Evolutionary conservation across 2,113 vertebrate genomes (phyloP).

Genomic region (Numenius arquata): DNA sequence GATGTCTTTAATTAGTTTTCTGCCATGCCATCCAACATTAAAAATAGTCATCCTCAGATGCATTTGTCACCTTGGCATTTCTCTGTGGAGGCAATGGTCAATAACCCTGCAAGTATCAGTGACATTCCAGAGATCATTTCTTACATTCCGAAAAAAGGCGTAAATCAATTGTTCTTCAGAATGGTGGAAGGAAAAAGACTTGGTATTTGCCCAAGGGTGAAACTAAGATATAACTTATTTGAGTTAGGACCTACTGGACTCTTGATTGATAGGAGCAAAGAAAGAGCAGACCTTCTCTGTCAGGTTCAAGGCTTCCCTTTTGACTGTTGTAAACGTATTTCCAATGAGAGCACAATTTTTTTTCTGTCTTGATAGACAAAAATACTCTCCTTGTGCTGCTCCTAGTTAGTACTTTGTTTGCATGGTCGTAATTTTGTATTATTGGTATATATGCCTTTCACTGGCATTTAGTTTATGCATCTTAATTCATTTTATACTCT

Average conservation of each 20-base stretch:
- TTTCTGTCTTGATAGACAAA: neutral
- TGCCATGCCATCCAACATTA: neutral
- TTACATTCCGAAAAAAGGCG: neutral
- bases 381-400: neutral
- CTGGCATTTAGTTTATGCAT: neutral
- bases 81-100: neutral
- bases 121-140: neutral
- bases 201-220: neutral
- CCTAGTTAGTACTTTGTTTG: neutral
- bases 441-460: neutral
- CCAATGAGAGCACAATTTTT: neutral
- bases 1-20: neutral
- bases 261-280: neutral
- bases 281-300: neutral
- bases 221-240: neutral
- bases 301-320: neutral
- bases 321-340: neutral
- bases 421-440: neutral
- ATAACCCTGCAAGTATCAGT: neutral
- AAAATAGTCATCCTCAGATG: neutral
- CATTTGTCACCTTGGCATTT: neutral
- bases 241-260: neutral
- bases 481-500: conserved; percentile 33
- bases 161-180: neutral
- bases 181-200: neutral